phyloP scores from a whole-genome alignment of 2,113 vertebrate species.

The Rhodinocichla rosea region DNA sequence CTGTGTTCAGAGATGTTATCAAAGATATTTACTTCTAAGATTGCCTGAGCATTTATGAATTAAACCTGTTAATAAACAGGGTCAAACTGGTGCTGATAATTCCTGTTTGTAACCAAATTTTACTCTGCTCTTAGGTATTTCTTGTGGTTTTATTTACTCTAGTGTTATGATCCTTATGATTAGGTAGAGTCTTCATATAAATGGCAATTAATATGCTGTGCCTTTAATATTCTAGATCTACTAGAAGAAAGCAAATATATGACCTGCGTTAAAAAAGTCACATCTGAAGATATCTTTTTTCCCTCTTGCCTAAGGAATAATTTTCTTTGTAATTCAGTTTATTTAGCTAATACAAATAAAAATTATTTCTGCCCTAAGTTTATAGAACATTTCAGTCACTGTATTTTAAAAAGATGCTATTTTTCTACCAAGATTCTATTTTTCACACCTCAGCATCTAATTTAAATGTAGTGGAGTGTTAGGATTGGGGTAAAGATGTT shows the following conservation, averaged over 20 bases:
- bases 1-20: background rate
- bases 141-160: background rate
- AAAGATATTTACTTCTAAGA: background rate
- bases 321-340: background rate
- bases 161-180: background rate
- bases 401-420: background rate
- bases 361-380: background rate
- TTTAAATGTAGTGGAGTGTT: background rate
- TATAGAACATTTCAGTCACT: background rate
- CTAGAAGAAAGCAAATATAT: background rate
- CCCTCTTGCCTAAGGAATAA: background rate
- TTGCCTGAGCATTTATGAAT: background rate
- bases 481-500: background rate
- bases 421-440: background rate
- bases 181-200: background rate
- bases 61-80: background rate
- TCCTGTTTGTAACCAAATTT: background rate
- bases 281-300: background rate
- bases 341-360: background rate
- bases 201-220: background rate
- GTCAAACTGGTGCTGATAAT: background rate
- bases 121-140: background rate
- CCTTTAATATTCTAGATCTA: background rate
- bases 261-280: background rate
- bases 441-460: conserved; percentile 17